Evolutionary conservation across 2,797 vertebrate genomes (phyloP).

Genomic region (Catharus ustulatus): DNA sequence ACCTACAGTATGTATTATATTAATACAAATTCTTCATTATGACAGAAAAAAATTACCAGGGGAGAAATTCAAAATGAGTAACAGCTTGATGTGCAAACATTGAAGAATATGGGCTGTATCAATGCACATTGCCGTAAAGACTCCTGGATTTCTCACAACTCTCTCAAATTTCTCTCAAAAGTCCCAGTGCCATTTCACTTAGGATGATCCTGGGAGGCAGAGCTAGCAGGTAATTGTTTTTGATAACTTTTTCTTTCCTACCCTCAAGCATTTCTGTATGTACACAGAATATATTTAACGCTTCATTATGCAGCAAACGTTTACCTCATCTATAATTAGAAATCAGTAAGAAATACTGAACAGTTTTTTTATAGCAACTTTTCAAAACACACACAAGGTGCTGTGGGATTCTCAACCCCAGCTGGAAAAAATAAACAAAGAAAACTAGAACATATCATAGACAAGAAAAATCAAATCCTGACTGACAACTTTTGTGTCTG

Average conservation of each 20-base stretch:
- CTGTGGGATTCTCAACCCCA: background rate
- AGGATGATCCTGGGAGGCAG: background rate
- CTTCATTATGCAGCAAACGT: background rate
- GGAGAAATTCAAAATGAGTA: background rate
- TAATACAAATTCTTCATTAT: background rate
- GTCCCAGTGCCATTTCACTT: background rate
- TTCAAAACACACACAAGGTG: background rate
- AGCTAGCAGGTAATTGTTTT: conserved; percentile 27
- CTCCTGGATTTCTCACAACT: background rate
- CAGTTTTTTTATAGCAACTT: background rate
- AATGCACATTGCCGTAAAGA: background rate
- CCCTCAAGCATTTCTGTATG: background rate
- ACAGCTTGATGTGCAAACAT: background rate
- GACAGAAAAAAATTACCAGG: background rate
- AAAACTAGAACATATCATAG: background rate
- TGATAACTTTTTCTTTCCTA: background rate
- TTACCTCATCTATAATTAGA: conserved; percentile 30
- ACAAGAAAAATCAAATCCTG: background rate
- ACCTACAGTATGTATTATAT: background rate
- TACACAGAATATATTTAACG: background rate
- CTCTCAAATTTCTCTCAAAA: background rate
- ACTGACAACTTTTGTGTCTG: background rate
- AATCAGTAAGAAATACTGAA: background rate
- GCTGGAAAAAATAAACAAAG: background rate
- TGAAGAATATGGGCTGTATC: background rate